Conservation (phyloP, 2,113 vertebrate genomes). For the human region DNA sequence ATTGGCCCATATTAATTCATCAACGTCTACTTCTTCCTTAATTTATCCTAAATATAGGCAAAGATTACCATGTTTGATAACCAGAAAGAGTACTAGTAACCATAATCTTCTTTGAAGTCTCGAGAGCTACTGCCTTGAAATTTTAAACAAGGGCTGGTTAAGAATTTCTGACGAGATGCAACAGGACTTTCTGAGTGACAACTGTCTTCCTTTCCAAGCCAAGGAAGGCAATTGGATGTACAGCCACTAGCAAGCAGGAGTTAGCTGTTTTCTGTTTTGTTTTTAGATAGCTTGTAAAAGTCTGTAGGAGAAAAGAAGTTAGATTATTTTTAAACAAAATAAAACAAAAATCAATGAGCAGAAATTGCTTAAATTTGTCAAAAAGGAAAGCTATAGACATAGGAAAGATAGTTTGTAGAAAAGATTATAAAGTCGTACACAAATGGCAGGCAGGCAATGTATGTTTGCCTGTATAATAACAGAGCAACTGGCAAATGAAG, state of each 20-base stretch:
- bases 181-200: not conserved
- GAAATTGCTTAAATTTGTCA: conserved; percentile 7
- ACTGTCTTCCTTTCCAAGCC: not conserved
- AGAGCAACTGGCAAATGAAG: not conserved
- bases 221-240: not conserved
- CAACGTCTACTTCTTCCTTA: not conserved
- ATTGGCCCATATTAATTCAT: not conserved
- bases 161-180: conserved; percentile 5
- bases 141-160: not conserved
- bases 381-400: not conserved
- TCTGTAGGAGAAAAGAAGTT: not conserved
- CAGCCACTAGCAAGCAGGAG: not conserved
- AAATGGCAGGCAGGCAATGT: not conserved
- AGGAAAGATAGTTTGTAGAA: not conserved
- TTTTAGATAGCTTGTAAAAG: not conserved
- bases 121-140: not conserved
- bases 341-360: conserved; percentile 2
- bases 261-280: not conserved
- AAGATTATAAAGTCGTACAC: not conserved
- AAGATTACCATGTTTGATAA: not conserved
- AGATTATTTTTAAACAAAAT: conserved; percentile 20
- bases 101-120: not conserved
- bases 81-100: not conserved
- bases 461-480: not conserved
- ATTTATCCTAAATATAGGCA: not conserved